A percentile compares a stretch with the other conserved stretches of the same genome.
phyloP scores from a whole-genome alignment of 2,888 invertebrate genomes.

The Acanthoscelides obtectus region DNA sequence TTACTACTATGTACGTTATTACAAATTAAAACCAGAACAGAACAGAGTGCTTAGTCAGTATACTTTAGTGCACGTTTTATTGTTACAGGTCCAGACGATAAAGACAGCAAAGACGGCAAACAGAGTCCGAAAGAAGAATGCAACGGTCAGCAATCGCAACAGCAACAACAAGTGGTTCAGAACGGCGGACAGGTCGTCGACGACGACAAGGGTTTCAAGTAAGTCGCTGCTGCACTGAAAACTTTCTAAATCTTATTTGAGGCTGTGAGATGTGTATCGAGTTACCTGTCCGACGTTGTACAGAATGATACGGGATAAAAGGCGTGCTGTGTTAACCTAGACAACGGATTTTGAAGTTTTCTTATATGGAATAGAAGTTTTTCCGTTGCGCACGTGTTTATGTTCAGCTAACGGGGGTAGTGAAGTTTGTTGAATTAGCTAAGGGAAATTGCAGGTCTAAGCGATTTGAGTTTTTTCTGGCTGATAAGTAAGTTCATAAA shows the following conservation, averaged over 20 bases:
- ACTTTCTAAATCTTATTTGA: neutral
- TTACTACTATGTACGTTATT: too few relatives aligned
- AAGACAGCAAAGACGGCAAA: conserved; percentile 55
- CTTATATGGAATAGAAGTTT: too few relatives aligned
- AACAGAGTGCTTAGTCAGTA: too few relatives aligned
- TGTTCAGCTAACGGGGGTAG: too few relatives aligned
- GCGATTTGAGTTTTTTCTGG: too few relatives aligned
- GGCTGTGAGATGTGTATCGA: neutral
- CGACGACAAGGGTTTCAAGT: conserved; percentile 89
- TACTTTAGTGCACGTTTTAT: too few relatives aligned
- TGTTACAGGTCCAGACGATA: neutral
- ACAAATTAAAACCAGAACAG: too few relatives aligned
- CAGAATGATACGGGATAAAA: neutral
- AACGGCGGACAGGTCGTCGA: conserved; percentile 40
- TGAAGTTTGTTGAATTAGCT: too few relatives aligned
- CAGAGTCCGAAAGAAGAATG: conserved; percentile 51
- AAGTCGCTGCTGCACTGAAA: conserved; percentile 53
- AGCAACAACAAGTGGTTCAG: conserved; percentile 42
- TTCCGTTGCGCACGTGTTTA: too few relatives aligned
- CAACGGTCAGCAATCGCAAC: conserved; percentile 25
- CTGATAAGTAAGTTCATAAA: too few relatives aligned
- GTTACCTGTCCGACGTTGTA: conserved; percentile 1
- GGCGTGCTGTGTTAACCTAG: neutral
- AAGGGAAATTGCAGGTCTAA: too few relatives aligned
- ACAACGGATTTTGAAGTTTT: neutral